phyloP scores from a whole-genome alignment of 2,888 invertebrate species.

The Noctua pronuba region DNA sequence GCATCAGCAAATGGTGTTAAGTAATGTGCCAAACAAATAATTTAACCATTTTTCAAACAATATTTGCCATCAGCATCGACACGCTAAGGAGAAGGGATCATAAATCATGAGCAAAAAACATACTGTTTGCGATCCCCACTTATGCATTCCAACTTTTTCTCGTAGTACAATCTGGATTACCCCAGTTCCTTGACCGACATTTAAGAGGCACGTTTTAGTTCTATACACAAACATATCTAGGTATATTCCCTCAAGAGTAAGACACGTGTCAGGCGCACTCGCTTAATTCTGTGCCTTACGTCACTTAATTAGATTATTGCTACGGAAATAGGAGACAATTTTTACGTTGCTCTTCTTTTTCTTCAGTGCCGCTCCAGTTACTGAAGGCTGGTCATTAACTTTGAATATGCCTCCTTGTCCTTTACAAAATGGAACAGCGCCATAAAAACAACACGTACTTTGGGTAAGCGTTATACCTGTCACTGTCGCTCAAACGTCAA shows the following conservation, averaged over 20 bases:
- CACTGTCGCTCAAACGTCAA: not conserved
- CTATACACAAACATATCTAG: not conserved
- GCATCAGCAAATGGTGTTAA: not conserved
- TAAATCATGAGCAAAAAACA: constrained; percentile 19
- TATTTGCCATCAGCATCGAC: not conserved
- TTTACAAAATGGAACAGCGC: not conserved
- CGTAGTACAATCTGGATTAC: constrained; percentile 22
- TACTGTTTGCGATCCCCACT: not conserved
- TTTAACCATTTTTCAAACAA: fast-evolving
- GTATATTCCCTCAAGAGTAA: not conserved
- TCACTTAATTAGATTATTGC: not conserved
- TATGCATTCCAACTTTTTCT: constrained; percentile 32
- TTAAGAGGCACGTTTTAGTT: constrained; percentile 22
- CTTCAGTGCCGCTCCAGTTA: not conserved
- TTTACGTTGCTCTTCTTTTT: not conserved
- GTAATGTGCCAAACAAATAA: not conserved
- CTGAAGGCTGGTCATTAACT: not conserved
- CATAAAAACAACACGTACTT: not conserved
- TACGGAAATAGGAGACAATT: not conserved
- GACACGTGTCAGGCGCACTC: not conserved
- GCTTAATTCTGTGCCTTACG: not conserved
- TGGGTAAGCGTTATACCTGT: not conserved
- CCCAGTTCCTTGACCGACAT: constrained; percentile 48
- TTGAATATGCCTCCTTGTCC: not conserved
- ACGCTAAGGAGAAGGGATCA: not conserved